A percentile compares a stretch with the other conserved stretches of the same genome.
Conservation (phyloP, 2,797 vertebrate species). For the Malurus splendens region DNA sequence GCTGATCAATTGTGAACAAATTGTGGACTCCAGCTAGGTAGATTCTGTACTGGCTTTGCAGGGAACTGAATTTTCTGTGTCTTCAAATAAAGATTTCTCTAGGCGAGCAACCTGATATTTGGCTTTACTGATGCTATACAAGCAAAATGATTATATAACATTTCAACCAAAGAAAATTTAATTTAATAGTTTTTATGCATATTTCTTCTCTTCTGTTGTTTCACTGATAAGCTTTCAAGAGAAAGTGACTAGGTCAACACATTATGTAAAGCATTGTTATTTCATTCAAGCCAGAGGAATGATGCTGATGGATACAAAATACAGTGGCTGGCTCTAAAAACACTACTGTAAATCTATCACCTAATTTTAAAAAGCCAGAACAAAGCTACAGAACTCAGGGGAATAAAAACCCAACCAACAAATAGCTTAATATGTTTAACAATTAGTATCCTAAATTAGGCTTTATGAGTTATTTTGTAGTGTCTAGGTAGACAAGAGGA, state of each 20-base stretch:
- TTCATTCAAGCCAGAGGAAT: background rate
- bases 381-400: background rate
- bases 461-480: background rate
- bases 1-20: background rate
- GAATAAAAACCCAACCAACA: rapidly evolving
- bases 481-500: background rate
- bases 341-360: background rate
- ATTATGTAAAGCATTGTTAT: background rate
- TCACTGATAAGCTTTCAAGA: background rate
- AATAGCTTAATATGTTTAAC: background rate
- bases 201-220: background rate
- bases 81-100: background rate
- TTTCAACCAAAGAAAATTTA: background rate
- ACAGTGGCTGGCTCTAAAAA: background rate
- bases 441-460: background rate
- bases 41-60: background rate
- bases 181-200: background rate
- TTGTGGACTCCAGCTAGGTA: background rate
- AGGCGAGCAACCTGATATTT: background rate
- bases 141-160: background rate
- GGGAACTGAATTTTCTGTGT: background rate
- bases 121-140: background rate
- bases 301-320: background rate
- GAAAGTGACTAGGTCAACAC: background rate
- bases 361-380: background rate